Evolutionary conservation across 2,113 vertebrate genomes (phyloP).

Genomic region (Erythrocercus mccallii): DNA sequence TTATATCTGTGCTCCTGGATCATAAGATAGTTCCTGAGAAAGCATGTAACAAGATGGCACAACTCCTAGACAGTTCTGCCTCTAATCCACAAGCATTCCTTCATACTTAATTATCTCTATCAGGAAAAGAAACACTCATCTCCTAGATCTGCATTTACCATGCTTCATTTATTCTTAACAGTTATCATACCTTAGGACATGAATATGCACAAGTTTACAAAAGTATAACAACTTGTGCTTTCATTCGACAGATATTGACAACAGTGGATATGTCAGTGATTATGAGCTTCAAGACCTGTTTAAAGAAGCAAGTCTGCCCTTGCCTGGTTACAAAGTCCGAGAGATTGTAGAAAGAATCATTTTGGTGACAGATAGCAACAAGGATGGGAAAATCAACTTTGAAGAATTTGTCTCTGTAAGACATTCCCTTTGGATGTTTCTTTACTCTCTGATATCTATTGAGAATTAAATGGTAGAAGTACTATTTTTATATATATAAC

Average conservation of each 20-base stretch:
- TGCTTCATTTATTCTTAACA: neutral
- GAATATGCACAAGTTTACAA: fast-evolving
- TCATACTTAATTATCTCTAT: neutral
- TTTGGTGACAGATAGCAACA: conserved; percentile 85
- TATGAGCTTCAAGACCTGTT: conserved; percentile 97
- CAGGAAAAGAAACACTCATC: neutral
- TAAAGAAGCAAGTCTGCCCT: conserved; percentile 88
- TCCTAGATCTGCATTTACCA: neutral
- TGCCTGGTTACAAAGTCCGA: conserved; percentile 92
- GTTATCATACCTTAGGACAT: neutral
- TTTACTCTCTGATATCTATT: neutral
- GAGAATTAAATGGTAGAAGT: neutral
- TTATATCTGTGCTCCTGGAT: neutral
- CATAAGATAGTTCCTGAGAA: neutral
- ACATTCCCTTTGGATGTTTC: neutral
- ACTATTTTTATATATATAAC: neutral
- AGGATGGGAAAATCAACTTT: conserved; percentile 94
- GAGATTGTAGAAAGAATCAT: conserved; percentile 91
- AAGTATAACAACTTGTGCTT: neutral
- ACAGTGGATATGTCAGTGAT: conserved; percentile 93
- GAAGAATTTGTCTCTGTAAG: conserved; percentile 95
- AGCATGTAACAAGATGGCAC: neutral
- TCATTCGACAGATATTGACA: conserved; percentile 85
- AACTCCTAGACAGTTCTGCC: neutral
- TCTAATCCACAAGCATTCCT: neutral